Base-by-base conservation (phyloP, 37 sponge, comb jelly and placozoan genomes). In the Spongilla lacustris region DNA sequence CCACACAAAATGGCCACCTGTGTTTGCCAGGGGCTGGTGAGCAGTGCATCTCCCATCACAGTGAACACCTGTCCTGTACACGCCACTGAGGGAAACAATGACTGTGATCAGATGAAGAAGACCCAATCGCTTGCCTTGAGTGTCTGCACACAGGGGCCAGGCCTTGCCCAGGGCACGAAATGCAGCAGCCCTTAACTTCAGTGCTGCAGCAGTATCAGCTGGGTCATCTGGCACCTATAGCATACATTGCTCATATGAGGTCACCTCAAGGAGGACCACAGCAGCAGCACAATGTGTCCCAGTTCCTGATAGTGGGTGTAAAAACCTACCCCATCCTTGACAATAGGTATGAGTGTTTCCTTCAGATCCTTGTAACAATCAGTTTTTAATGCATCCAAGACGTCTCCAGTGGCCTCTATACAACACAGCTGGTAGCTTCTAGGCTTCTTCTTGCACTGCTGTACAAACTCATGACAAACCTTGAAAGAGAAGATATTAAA, bases 391-490 rank as follows among this genome's bases (percentile, higher is more conserved):
- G 77, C 35, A 2, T 87, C 82, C 31, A 84, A 23, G 11, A 91
- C 72, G n/a, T 36, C 49, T 0, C 89, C 88, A 19, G 84, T 84
- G 25, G 82, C 50, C 37, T 88, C 92, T 21, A 94, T 78, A 32
- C 88, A 88, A 80, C 49, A 73, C 3, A 36, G 33, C 69, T 49
- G 80, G 67, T 87, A 89, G 19, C 50, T 8, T 6, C 58, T 71
- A 10, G 84, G 30, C 26, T 73, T 71, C 37, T 86, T 89, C 79
- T 78, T 89, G 36, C 93, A 93, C 79, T 93, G 90, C 26, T 50
- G 29, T 14, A 93, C 37, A 6, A 93, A 2, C 29, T 50, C 67
- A 9, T 76, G 25, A 0, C 50, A 11, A 12, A 93, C 66, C 92
- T 92, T 28, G 14, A 76, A 32, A 30, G 29, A 37, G 27, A 50